Evolutionary conservation across 2,797 vertebrate species (phyloP).

Genomic region (Tokudaia muenninki): DNA sequence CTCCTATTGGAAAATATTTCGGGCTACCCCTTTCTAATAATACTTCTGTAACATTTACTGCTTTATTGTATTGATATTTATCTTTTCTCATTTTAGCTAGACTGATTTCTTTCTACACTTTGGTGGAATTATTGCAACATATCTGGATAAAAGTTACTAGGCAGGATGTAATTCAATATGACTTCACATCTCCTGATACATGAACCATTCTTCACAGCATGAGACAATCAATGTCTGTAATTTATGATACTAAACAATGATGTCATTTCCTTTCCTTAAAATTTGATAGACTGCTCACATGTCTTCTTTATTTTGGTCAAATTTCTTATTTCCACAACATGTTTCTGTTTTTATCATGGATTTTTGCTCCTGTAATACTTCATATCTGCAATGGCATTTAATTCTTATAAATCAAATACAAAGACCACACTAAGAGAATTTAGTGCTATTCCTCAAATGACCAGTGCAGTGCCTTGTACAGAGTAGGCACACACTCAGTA

Average conservation of each 20-base stretch:
- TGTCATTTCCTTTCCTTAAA: background rate
- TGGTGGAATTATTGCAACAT: background rate
- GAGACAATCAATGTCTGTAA: background rate
- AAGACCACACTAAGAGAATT: background rate
- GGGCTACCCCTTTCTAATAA: background rate
- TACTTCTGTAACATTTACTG: background rate
- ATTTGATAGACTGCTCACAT: background rate
- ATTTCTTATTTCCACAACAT: background rate
- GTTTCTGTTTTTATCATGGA: background rate
- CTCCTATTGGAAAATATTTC: background rate
- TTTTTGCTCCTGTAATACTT: background rate
- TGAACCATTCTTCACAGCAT: background rate
- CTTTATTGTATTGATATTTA: background rate
- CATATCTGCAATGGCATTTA: background rate
- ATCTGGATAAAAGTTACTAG: slow-evolving; percentile 50
- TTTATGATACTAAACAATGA: background rate
- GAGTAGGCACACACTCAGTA: background rate
- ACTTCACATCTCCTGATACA: background rate
- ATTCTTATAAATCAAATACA: background rate
- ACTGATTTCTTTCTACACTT: background rate
- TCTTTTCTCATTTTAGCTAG: background rate
- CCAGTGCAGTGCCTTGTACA: background rate
- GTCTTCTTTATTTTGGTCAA: no score
- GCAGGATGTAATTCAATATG: slow-evolving; percentile 32
- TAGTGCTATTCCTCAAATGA: background rate